Evolutionary conservation across 2,113 vertebrate genomes (phyloP), one percentile per base, ranked within the genome.

Genomic region (Bos indicus): DNA sequence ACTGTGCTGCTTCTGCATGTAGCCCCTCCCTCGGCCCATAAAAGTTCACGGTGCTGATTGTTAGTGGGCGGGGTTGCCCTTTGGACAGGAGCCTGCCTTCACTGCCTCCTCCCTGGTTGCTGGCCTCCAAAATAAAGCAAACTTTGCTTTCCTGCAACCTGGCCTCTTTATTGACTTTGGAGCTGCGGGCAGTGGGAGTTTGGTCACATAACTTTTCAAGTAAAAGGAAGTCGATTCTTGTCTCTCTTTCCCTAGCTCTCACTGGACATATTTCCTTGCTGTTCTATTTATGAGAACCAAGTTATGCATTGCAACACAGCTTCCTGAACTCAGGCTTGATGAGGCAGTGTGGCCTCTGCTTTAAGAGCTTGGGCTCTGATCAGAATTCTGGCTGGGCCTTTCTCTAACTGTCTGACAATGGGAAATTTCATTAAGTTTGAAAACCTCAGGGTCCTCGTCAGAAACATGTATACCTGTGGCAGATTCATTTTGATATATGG

Each of bases 241-340:
- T 78, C n/a, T 87, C 64, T 94, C 51, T 93, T 93, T 97, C 30
- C n/a, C 82, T 95, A 92, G 54, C 12, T 91, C n/a, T 91, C 59
- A 43, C 30, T 85, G 43, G 7, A 48, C 19, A 60, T 57, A 62
- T 62, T 30, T 78, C 26, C 56, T 82, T 96, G 9, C 8, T 96
- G 43, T 82, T 88, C 16, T 54, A 46, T 46, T 67, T 43, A 51
- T 52, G 43, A 93, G 36, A 87, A 87, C 40, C 88, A 93, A 95
- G 51, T 25, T 78, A 57, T 33, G 28, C 28, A 14, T 33, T 86
- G 26, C 26, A 30, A 26, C 10, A 7, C 36, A 86, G 3, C 36
- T 67, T 95, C 46, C 36, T 84, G 57, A 83, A 80, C 83, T 33
- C 28, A 56, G 46, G 23, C 33, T 71, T 43, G 21, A 40, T 14